These are phyloP conservation scores for Andricus curvator DNA, from an alignment of 2,888 invertebrate species.

Conservation along the genomic window DNA sequence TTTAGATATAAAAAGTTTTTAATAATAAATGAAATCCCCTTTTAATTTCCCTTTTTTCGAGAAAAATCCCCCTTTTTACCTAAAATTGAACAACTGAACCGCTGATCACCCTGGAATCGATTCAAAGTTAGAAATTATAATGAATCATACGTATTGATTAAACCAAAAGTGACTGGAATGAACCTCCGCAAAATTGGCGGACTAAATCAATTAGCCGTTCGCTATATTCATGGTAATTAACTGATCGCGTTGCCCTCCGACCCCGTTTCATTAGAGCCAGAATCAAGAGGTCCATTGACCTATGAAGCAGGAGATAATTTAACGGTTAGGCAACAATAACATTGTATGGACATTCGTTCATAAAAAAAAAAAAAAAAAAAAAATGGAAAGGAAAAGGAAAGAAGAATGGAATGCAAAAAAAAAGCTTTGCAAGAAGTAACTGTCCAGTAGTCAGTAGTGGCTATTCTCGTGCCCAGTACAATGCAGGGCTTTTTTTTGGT, in stretches of 20 bases:
- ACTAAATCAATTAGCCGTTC: constrained; percentile 35
- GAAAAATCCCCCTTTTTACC: too few species aligned
- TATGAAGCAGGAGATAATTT: constrained; percentile 10
- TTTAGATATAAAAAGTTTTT: too few species aligned
- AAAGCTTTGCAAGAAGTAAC: neutral
- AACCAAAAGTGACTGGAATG: constrained; percentile 8
- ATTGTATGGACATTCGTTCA: neutral
- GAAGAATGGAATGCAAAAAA: neutral
- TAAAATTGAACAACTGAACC: too few species aligned
- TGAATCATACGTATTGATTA: constrained; percentile 7
- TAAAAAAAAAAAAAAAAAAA: neutral
- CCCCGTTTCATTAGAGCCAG: constrained; percentile 28
- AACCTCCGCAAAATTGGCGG: constrained; percentile 9
- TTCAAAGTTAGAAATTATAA: neutral
- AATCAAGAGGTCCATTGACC: constrained; percentile 14
- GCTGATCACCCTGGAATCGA: too few species aligned
- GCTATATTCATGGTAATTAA: constrained; percentile 34
- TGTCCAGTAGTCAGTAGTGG: neutral
- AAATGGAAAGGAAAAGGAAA: neutral
- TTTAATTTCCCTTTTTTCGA: too few species aligned
- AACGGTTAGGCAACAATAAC: constrained; percentile 1
- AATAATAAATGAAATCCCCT: too few species aligned
- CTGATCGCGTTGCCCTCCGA: constrained; percentile 15
- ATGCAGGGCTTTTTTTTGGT: neutral
- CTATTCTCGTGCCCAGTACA: neutral